Conservation (phyloP, 2,113 vertebrate genomes). For the Malurus alboscapulatus region DNA sequence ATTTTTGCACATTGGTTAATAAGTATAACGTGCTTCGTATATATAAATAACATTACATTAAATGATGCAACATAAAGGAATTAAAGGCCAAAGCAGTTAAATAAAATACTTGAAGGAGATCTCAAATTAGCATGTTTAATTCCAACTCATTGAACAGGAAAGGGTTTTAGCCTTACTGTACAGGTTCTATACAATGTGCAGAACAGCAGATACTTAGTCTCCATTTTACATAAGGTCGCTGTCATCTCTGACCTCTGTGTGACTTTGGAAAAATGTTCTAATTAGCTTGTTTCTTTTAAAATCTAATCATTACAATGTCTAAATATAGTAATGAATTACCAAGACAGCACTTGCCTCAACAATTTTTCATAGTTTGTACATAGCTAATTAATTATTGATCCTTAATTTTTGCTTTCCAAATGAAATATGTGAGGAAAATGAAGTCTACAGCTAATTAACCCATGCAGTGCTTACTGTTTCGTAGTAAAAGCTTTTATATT, state of each 20-base stretch:
- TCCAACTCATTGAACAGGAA: slow-evolving; percentile 89
- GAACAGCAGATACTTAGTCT: slow-evolving; percentile 23
- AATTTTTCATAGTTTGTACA: slow-evolving; percentile 40
- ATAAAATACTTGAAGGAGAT: slow-evolving; percentile 84
- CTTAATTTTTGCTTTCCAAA: slow-evolving; percentile 45
- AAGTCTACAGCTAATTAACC: slow-evolving; percentile 43
- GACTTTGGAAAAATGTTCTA: slow-evolving; percentile 34
- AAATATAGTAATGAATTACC: slow-evolving; percentile 45
- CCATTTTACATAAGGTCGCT: not conserved
- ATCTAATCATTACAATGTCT: slow-evolving; percentile 53
- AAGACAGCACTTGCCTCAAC: slow-evolving; percentile 33
- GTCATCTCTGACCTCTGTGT: slow-evolving; percentile 25
- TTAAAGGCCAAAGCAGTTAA: slow-evolving; percentile 82
- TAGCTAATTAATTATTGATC: slow-evolving; percentile 27
- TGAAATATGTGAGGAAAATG: slow-evolving; percentile 46
- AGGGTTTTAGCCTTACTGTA: slow-evolving; percentile 89
- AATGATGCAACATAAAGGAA: slow-evolving; percentile 80
- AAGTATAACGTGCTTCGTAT: slow-evolving; percentile 82
- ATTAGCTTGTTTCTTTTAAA: slow-evolving; percentile 52
- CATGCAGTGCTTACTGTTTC: not conserved
- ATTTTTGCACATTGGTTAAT: slow-evolving; percentile 83
- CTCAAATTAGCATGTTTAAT: slow-evolving; percentile 95
- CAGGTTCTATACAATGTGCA: slow-evolving; percentile 65
- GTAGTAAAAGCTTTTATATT: not conserved
- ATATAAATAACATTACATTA: slow-evolving; percentile 80